Base-by-base conservation (phyloP, 2,797 vertebrate species). In the Sebastes alutus region DNA sequence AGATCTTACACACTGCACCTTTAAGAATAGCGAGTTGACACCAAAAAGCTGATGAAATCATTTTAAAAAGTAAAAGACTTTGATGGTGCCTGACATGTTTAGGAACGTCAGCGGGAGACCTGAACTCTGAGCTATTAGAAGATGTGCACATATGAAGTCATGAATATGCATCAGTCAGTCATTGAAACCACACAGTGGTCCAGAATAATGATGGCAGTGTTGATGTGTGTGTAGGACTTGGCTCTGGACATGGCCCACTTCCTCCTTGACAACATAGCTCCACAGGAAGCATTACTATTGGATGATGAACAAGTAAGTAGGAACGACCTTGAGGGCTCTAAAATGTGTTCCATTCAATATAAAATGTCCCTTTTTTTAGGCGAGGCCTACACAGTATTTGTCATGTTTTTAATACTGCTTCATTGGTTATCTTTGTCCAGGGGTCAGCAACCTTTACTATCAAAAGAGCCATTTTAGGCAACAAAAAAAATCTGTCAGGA, bases 231-330 rank as follows among this genome's bases (percentile, higher is more conserved):
- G 52, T 32, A 97, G 89, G 97, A 99, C 8, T 94, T 97, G 85
- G 97, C 96, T 0, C 96, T 96, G 0, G 96, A 98, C 1, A 97
- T 97, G 0, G 97, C 97, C 55, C 96, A 96, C 72, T 96, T 97
- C 88, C 89, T 98, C 83, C 96, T 97, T 5, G 91, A 64, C 55
- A 87, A 49, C 80, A 72, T 66, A 5, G 91, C 56, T 94, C 96
- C 0, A 96, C 96, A 2, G 94, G 96, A 32, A 94, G 96, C 96
- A 0, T 89, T 96, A 2, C 95, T 97, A 75, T 82, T 97, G 79
- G 96, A 96, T 29, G 91, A 95, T 30, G 95, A 96, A 0, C 93
- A 96, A 68, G 89, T 90, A 35, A 68, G 67, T 63, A 13, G 22
- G 18, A 23, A 25, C 14, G 3, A 49, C 7, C 16, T 5, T 7